Base-by-base conservation (phyloP, 2,113 vertebrate species). In the Prinia subflava region DNA sequence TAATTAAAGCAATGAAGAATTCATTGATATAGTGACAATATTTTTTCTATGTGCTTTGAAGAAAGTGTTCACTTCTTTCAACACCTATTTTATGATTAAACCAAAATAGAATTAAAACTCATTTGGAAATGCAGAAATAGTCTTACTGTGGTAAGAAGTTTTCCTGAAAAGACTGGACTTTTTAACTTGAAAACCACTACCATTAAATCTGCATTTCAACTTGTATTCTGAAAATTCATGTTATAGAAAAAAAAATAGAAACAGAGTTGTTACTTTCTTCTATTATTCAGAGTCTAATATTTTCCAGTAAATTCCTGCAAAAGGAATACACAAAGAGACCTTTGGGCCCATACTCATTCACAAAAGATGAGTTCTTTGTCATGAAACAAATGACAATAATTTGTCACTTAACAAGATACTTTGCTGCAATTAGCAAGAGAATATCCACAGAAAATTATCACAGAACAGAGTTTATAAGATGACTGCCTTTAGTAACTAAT, bases 341-440 rank as follows among this genome's bases (percentile, higher is more conserved):
- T 71, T 63, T 50, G 33, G 42, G 35, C 10, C 47, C 27, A 23
- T 30, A 18, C 5, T 62, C 64, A 77, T 49, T 73, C 70, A 68
- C 23, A 76, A 41, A 89, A 87, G 27, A 73, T 62, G 24, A 88
- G 25, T 77, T 30, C 4, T 73, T 90, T 88, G 42, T 79, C 63
- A 46, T 80, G 39, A 52, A 93, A 90, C 37, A 93, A 92, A 81
- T 93, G 59, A 63, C 30, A 57, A 60, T 39, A 70, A 96, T 92
- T 87, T 87, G 25, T 84, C 84, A 67, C 4, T 79, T 76, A 89
- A 65, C 23, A 77, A 92, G 92, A 65, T 74, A 76, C 27, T 91
- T 90, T 50, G n/a, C 15, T 80, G 30, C 73, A 90, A 92, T 80
- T 88, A 94, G 11, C 21, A 70, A 69, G 57, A 15, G 15, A 46